Conservation (phyloP, 2,113 vertebrate genomes). For the Numenius arquata region DNA sequence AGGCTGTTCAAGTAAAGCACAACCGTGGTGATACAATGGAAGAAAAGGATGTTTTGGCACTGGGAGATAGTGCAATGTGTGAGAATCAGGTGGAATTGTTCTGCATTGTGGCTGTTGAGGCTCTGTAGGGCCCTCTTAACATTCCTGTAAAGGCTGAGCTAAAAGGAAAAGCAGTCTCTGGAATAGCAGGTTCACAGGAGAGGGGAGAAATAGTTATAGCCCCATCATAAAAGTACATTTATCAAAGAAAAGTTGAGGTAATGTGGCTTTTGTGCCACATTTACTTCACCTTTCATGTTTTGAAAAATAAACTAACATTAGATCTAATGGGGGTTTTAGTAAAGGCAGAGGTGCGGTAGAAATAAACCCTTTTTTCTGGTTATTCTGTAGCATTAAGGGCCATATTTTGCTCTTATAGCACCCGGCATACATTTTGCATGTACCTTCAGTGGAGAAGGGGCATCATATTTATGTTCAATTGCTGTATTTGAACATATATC, state of each 20-base stretch:
- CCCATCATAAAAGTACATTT: constrained; percentile 14
- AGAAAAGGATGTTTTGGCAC: constrained; percentile 41
- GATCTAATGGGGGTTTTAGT: constrained; percentile 42
- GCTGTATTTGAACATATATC: neutral
- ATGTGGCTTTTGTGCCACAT: neutral
- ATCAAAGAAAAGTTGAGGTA: constrained; percentile 17
- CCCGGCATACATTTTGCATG: constrained; percentile 41
- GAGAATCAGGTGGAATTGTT: constrained; percentile 53
- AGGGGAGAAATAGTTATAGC: constrained; percentile 19
- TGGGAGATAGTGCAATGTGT: constrained; percentile 70
- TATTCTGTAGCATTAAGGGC: constrained; percentile 51
- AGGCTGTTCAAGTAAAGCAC: constrained; percentile 73
- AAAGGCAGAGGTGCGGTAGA: constrained; percentile 38
- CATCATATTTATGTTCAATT: neutral
- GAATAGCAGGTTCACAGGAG: constrained; percentile 35
- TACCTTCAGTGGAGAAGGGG: constrained; percentile 24
- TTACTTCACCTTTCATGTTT: constrained; percentile 33
- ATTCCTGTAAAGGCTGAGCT: constrained; percentile 54
- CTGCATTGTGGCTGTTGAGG: neutral
- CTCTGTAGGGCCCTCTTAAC: constrained; percentile 43
- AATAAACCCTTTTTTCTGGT: constrained; percentile 17
- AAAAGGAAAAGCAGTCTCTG: constrained; percentile 28
- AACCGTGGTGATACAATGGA: constrained; percentile 45
- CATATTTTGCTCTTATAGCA: constrained; percentile 54
- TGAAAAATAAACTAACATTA: constrained; percentile 51